phyloP scores from a whole-genome alignment of 2,888 invertebrate species.

The Teleogryllus oceanicus region DNA sequence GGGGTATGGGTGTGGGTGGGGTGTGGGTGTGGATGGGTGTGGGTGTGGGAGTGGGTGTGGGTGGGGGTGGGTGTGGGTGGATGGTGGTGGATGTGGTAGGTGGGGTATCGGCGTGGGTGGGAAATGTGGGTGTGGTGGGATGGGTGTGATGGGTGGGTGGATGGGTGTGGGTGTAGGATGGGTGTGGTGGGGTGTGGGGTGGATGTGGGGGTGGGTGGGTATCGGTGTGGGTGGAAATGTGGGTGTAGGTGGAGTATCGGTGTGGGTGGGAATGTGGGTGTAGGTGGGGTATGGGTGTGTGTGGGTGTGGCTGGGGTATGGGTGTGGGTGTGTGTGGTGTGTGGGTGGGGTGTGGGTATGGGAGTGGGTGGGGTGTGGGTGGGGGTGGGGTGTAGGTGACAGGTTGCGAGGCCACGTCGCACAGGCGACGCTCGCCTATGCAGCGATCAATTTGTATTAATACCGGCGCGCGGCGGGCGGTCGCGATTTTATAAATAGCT shows the following conservation, averaged over 20 bases:
- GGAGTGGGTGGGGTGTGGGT: background rate
- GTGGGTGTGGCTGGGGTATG: no score
- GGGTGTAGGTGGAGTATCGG: background rate
- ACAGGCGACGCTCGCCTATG: background rate
- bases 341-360: background rate
- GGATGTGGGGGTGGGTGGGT: background rate
- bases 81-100: no score
- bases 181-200: background rate
- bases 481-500: background rate
- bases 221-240: background rate
- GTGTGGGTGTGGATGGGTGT: background rate
- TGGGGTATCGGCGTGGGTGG: background rate
- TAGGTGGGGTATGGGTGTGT: background rate
- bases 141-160: background rate
- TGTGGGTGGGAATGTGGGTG: background rate
- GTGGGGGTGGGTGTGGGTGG: background rate
- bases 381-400: background rate
- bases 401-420: background rate
- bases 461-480: background rate
- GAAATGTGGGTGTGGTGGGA: background rate
- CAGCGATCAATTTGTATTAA: slow-evolving; percentile 11
- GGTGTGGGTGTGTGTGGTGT: background rate
- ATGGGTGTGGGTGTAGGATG: background rate
- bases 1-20: background rate
- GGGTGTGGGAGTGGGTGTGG: background rate